A percentile compares a stretch with the other conserved stretches of the same genome.
Evolutionary conservation across 2,888 invertebrate species (phyloP).

Genomic region (Sericinus montela): DNA sequence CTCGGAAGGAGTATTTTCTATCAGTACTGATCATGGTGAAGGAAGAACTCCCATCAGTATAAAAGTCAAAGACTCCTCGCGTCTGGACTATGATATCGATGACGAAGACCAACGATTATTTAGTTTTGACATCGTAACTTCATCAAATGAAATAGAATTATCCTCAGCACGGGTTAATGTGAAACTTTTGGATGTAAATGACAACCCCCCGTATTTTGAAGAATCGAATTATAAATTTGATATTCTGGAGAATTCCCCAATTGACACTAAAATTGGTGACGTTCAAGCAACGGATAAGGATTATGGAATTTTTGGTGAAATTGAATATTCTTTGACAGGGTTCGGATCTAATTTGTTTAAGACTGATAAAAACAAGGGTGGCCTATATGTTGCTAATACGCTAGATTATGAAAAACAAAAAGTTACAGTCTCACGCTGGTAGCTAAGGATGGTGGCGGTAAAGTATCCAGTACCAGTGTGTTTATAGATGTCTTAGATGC

Average conservation of each 20-base stretch:
- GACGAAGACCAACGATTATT: conserved; percentile 78
- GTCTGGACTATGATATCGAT: conserved; percentile 85
- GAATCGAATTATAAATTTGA: conserved; percentile 81
- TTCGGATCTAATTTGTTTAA: conserved; percentile 88
- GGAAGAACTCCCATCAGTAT: conserved; percentile 87
- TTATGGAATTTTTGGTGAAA: conserved; percentile 84
- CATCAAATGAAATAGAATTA: conserved; percentile 74
- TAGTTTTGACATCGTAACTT: conserved; percentile 84
- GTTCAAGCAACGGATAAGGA: conserved; percentile 86
- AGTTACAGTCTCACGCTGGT: conserved; percentile 89
- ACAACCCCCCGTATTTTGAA: conserved; percentile 86
- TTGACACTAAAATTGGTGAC: conserved; percentile 81
- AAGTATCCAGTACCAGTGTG: conserved; percentile 84
- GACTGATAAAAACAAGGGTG: conserved; percentile 83
- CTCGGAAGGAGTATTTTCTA: conserved; percentile 78
- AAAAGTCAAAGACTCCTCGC: conserved; percentile 82
- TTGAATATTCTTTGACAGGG: conserved; percentile 87
- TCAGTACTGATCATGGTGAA: conserved; percentile 83
- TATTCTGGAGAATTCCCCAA: conserved; percentile 82
- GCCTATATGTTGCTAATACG: conserved; percentile 80
- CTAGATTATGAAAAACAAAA: conserved; percentile 89
- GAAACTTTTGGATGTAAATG: conserved; percentile 87
- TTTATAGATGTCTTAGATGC: conserved; percentile 85
- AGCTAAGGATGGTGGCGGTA: conserved; percentile 89
- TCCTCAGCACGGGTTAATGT: conserved; percentile 81